A percentile compares a stretch with the other conserved stretches of the same genome.
Evolutionary conservation across 1,140 invertebrate genomes (phyloP).

Genomic region (Oedothorax gibbosus): DNA sequence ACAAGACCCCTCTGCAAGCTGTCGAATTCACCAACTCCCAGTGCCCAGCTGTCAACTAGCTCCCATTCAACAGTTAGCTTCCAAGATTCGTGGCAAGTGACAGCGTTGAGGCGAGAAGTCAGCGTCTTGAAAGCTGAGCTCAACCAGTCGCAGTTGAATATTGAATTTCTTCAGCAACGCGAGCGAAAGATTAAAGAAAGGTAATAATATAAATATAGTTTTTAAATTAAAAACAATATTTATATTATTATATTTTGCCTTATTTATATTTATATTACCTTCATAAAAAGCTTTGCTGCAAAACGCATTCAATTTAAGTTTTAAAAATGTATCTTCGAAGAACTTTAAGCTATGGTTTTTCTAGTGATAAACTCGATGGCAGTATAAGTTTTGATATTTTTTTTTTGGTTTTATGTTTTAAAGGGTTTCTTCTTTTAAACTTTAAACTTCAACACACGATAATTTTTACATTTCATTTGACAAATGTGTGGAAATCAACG

Average conservation of each 20-base stretch:
- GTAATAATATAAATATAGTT: conserved; percentile 60
- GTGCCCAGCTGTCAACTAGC: conserved; percentile 1
- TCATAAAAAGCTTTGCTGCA: no score
- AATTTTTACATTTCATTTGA: no score
- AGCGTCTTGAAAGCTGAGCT: conserved; percentile 71
- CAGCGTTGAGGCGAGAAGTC: conserved; percentile 45
- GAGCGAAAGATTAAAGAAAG: conserved; percentile 70
- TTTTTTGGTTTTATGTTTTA: no score
- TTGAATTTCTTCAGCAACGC: conserved; percentile 70
- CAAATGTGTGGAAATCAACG: no score
- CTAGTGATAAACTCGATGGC: no score
- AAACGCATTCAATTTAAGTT: no score
- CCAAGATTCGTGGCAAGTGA: conserved; percentile 48
- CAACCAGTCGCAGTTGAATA: conserved; percentile 68
- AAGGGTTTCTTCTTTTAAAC: no score
- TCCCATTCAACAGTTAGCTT: not conserved
- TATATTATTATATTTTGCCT: not conserved
- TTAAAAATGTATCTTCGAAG: no score
- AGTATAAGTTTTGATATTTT: no score
- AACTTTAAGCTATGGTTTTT: no score
- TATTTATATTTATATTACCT: not conserved
- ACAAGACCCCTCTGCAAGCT: conserved; percentile 8
- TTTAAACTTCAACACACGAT: no score
- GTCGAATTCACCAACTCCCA: conserved; percentile 32
- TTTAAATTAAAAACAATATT: no score